Conservation (phyloP, 1,140 invertebrate species). For the Leptinotarsa texana region DNA sequence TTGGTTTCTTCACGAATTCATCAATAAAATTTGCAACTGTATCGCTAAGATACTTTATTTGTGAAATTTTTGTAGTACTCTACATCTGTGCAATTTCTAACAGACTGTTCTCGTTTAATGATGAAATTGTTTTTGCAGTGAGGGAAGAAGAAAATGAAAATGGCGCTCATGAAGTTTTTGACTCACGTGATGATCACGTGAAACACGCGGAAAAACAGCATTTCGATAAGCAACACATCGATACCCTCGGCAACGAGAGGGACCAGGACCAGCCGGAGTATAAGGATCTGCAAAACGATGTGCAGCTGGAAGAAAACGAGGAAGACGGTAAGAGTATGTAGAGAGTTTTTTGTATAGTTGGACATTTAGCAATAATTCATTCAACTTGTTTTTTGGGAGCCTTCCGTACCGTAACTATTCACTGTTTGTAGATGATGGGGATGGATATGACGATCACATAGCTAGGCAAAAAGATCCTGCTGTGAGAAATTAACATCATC, state of each 20-base stretch:
- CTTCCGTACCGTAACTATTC: neutral
- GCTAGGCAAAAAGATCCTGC: slow-evolving; percentile 40
- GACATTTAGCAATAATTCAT: neutral
- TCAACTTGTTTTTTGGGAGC: neutral
- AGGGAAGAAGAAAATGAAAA: slow-evolving; percentile 50
- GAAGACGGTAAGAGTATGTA: slow-evolving; percentile 37
- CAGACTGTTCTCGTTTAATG: slow-evolving; percentile 20
- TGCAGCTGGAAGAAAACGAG: slow-evolving; percentile 40
- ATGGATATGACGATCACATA: slow-evolving; percentile 40
- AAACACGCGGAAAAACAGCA: slow-evolving; percentile 35
- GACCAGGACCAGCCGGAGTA: slow-evolving; percentile 40
- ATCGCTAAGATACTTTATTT: too few relatives aligned
- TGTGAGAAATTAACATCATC: slow-evolving; percentile 38
- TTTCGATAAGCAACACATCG: slow-evolving; percentile 33
- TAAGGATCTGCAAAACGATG: slow-evolving; percentile 39
- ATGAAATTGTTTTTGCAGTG: slow-evolving; percentile 21
- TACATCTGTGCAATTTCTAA: too few relatives aligned
- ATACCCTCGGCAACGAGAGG: slow-evolving; percentile 24
- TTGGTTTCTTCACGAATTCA: neutral
- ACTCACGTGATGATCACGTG: slow-evolving; percentile 25
- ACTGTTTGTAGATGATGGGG: slow-evolving; percentile 41
- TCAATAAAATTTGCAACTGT: too few relatives aligned
- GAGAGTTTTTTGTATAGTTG: neutral
- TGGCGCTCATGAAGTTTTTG: slow-evolving; percentile 48
- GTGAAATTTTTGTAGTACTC: too few relatives aligned